phyloP scores from a whole-genome alignment of 2,113 vertebrate genomes.

The Oreamnos americanus region DNA sequence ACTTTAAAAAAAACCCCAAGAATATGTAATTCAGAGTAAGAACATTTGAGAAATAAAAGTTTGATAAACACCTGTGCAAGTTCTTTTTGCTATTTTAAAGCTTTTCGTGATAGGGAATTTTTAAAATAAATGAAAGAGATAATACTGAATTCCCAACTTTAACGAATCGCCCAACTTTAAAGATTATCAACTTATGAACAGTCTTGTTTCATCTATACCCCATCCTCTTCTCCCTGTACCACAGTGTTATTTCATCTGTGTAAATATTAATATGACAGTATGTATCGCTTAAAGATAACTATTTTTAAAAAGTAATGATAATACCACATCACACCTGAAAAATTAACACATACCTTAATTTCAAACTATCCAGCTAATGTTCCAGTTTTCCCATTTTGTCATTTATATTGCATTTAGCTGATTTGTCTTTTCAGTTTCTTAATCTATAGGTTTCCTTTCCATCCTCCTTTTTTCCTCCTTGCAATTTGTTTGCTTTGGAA shows the following conservation, averaged over 20 bases:
- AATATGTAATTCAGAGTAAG: not conserved
- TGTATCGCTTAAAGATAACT: not conserved
- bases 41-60: not conserved
- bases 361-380: not conserved
- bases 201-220: not conserved
- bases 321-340: not conserved
- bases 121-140: not conserved
- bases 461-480: not conserved
- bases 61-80: not conserved
- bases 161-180: not conserved
- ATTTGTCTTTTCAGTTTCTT: not conserved
- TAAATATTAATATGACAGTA: not conserved
- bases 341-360: not conserved
- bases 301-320: not conserved
- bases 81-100: constrained; percentile 1
- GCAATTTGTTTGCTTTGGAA: not conserved
- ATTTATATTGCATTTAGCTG: not conserved
- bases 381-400: not conserved
- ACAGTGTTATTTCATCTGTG: not conserved
- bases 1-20: not conserved
- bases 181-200: not conserved
- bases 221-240: not conserved
- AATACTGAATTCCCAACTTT: not conserved
- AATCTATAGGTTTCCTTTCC: not conserved
- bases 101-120: not conserved